phyloP scores from a whole-genome alignment of 2,888 invertebrate genomes.

The Noctua pronuba region DNA sequence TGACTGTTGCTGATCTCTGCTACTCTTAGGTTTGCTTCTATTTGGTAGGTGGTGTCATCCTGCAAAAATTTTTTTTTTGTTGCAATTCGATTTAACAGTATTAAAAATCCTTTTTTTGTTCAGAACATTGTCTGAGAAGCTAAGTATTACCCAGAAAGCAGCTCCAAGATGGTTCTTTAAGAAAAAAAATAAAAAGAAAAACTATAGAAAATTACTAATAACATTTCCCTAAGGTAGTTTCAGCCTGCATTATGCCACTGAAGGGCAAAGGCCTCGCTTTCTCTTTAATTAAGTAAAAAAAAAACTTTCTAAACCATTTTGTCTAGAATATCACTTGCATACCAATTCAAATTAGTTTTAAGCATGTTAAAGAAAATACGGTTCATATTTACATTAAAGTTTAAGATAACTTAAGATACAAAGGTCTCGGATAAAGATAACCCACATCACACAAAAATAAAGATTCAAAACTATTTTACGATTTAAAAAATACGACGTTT shows the following conservation, averaged over 20 bases:
- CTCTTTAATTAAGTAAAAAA: neutral
- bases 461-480: neutral
- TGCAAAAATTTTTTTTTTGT: slow-evolving; percentile 58
- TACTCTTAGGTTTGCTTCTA: slow-evolving; percentile 78
- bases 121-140: neutral
- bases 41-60: slow-evolving; percentile 75
- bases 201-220: neutral
- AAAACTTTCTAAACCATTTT: neutral
- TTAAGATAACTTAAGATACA: slow-evolving; percentile 28
- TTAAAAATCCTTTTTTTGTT: neutral
- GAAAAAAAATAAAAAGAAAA: neutral
- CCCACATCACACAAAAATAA: slow-evolving; percentile 46
- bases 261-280: neutral
- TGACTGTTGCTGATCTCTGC: slow-evolving; percentile 72
- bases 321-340: neutral
- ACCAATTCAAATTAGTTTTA: neutral
- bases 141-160: neutral
- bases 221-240: neutral
- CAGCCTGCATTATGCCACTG: neutral
- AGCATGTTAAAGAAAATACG: neutral
- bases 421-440: slow-evolving; percentile 67
- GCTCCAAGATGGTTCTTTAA: neutral
- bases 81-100: no score
- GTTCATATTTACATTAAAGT: slow-evolving; percentile 6
- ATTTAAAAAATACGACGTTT: neutral